phyloP scores from a whole-genome alignment of 2,888 invertebrate species.

The Drosophila koepferae region DNA sequence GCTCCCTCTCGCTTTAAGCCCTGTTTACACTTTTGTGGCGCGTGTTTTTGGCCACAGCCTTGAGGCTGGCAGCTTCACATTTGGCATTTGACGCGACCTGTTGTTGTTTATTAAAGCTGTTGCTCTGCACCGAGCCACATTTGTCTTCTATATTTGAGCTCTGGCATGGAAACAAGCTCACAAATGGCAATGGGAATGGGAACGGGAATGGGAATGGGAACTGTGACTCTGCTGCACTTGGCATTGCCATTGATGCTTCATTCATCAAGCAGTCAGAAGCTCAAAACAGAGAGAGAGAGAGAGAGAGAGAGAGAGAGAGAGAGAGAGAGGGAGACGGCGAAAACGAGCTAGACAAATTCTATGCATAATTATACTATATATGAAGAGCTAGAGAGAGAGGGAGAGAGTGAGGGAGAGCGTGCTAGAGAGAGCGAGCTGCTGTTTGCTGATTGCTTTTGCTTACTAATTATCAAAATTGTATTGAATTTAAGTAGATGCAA shows the following conservation, averaged over 20 bases:
- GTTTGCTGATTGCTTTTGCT: conserved; percentile 10
- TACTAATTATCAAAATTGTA: conserved; percentile 22
- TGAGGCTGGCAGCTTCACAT: conserved; percentile 47
- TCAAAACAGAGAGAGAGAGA: not conserved
- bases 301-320: no score
- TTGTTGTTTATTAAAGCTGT: conserved; percentile 12
- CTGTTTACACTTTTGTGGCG: conserved; percentile 23
- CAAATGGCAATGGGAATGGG: not conserved
- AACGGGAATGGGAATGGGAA: not conserved
- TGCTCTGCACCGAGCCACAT: not conserved
- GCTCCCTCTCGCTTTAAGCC: not conserved
- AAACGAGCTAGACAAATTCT: not conserved
- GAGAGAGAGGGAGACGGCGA: not conserved
- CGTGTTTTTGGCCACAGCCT: conserved; percentile 38
- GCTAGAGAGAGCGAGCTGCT: not conserved
- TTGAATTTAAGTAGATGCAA: conserved; percentile 57
- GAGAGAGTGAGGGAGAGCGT: not conserved
- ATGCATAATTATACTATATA: not conserved
- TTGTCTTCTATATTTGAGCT: not conserved
- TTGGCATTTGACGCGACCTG: conserved; percentile 50
- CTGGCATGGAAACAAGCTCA: not conserved
- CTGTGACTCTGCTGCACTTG: conserved; percentile 13
- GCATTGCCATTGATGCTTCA: conserved; percentile 6
- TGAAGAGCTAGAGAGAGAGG: not conserved
- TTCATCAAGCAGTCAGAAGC: conserved; percentile 1